phyloP scores from a whole-genome alignment of 2,113 vertebrate genomes.

The Tringa solitaria region DNA sequence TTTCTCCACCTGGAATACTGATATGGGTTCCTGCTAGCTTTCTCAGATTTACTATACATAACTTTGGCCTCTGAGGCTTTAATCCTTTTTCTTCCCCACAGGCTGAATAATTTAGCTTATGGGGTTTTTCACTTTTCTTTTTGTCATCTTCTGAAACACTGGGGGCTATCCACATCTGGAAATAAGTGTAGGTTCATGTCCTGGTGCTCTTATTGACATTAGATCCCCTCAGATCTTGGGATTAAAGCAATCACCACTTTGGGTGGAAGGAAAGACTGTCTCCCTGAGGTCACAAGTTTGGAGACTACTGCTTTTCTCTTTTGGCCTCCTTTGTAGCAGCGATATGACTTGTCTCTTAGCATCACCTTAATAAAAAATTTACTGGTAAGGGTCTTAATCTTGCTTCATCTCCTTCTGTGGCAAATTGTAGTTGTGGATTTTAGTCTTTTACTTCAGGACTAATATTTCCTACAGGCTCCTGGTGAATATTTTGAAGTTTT shows the following conservation, averaged over 20 bases:
- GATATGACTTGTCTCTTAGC: neutral
- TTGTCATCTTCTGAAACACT: neutral
- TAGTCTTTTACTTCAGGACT: neutral
- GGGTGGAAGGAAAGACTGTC: neutral
- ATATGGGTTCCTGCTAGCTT: neutral
- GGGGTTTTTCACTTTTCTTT: neutral
- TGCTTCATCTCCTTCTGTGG: neutral
- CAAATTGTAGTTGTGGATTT: neutral
- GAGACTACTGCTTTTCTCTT: neutral
- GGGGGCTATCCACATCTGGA: neutral
- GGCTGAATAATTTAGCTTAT: neutral
- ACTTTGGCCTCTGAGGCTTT: neutral
- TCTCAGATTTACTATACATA: rapidly evolving
- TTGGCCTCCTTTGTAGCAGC: neutral
- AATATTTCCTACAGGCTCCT: neutral
- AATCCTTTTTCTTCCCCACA: neutral
- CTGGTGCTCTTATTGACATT: neutral
- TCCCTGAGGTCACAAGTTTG: neutral
- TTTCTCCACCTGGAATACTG: neutral
- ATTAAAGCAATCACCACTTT: neutral
- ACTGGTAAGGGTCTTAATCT: neutral
- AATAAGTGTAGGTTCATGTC: neutral
- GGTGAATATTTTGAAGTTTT: neutral
- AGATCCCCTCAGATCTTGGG: neutral
- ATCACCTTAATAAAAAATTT: neutral